phyloP scores from a whole-genome alignment of 2,797 vertebrate species.

The Anabas testudineus region DNA sequence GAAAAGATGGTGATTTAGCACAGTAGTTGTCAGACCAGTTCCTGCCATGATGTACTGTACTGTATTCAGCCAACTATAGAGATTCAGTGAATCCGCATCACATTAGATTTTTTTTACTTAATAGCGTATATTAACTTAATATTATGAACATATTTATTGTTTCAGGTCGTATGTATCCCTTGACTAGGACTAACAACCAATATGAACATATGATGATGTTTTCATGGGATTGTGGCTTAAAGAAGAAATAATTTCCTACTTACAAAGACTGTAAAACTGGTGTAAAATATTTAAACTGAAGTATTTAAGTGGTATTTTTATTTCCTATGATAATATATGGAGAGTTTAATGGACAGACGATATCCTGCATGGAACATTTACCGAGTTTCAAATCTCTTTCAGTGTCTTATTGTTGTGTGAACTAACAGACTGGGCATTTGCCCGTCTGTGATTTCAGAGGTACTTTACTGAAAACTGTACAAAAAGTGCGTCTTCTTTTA shows the following conservation, averaged over 20 bases:
- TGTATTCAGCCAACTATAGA: background rate
- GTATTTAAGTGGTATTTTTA: conserved; percentile 55
- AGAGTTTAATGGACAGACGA: background rate
- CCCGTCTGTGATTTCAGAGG: conserved; percentile 12
- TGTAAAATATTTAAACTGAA: conserved; percentile 59
- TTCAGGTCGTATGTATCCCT: conserved; percentile 38
- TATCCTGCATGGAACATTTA: background rate
- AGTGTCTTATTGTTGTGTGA: conserved; percentile 10
- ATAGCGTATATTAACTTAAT: conserved; percentile 12
- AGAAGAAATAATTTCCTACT: background rate
- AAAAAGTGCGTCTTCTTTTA: conserved; percentile 33
- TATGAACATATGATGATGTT: background rate
- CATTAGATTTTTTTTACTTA: conserved; percentile 33
- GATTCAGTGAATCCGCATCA: conserved; percentile 11
- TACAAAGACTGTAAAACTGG: conserved; percentile 5
- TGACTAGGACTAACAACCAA: background rate
- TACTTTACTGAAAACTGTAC: conserved; percentile 8
- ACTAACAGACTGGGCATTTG: background rate
- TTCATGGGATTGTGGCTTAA: background rate
- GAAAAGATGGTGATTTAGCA: background rate
- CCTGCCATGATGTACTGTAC: background rate
- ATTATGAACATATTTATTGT: conserved; percentile 57
- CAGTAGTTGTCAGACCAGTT: background rate
- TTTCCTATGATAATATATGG: background rate
- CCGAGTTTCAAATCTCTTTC: background rate